Base-by-base conservation (phyloP, 1,140 invertebrate species). In the Trinorchestia longiramus region DNA sequence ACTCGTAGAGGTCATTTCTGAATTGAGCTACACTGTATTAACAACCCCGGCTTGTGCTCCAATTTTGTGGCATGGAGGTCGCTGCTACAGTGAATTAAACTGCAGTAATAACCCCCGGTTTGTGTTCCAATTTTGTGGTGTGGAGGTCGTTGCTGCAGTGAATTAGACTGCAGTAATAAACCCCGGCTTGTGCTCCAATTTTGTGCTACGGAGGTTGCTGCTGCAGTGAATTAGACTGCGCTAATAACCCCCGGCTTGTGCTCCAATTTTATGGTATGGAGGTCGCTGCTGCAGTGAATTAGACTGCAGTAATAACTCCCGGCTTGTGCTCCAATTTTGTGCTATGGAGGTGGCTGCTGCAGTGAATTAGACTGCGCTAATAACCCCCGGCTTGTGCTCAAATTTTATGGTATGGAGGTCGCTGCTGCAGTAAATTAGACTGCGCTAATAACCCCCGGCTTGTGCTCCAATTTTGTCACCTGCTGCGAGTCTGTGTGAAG, bases 391-490 rank as follows among this genome's bases (percentile, higher is more conserved):
- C 47, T 53, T 53, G 47, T 53, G 47, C 47, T 53, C 47, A 6
- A 53, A 53, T 53, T 53, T 53, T 53, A 19, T 53, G 47, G 19
- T 19, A 53, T 53, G n/a, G n/a, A n/a, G 19, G 47, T 53, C 47
- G 19, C 47, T 53, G 47, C 47, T 11, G 19, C 47, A 53, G 19
- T 19, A 19, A 53, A 6, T 53, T 53, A 6, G 19, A 19, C 47
- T 53, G 47, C 19, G 19, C 8, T 6, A 53, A 53, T 19, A 53
- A 53, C 47, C 47, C 47, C n/a, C n/a, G n/a, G n/a, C n/a, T n/a
- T n/a, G n/a, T n/a, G n/a, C n/a, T 88, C 87, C 42, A 88, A 88
- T 91, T 91, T 28, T 91, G 88, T 91, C 88, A 91, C 41, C 88
- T 42, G 88, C 19, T 41, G 11, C 43, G 88, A 4, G 88, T 44